Evolutionary conservation across 2,888 invertebrate species (phyloP).

Genomic region (Steinernema carpocapsae): DNA sequence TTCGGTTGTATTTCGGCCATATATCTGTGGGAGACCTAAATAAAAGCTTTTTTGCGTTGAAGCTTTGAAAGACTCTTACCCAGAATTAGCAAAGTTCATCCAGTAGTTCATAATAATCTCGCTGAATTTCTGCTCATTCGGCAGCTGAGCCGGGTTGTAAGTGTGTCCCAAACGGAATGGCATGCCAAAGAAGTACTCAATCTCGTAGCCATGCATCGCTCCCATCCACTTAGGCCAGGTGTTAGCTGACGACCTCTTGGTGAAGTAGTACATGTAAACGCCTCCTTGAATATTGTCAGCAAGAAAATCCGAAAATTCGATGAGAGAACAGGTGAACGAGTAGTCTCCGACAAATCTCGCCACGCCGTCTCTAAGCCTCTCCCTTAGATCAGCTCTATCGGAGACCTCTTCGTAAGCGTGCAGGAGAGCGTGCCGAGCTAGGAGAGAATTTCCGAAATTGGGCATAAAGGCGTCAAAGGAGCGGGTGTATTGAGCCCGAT

Average conservation of each 20-base stretch:
- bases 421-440: slow-evolving; percentile 65
- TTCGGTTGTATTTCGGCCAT: slow-evolving; percentile 66
- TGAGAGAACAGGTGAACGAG: slow-evolving; percentile 88
- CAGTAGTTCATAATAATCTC: slow-evolving; percentile 89
- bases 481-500: slow-evolving; percentile 57
- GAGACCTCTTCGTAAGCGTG: slow-evolving; percentile 63
- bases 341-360: slow-evolving; percentile 83
- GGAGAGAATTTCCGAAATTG: slow-evolving; percentile 63
- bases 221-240: slow-evolving; percentile 99
- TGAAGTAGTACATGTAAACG: slow-evolving; percentile 68
- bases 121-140: slow-evolving; percentile 74
- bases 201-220: slow-evolving; percentile 96
- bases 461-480: slow-evolving; percentile 66
- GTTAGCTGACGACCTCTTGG: slow-evolving; percentile 74
- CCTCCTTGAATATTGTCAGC: slow-evolving; percentile 61
- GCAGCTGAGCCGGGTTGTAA: slow-evolving; percentile 72
- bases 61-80: too few relatives aligned
- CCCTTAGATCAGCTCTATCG: slow-evolving; percentile 41
- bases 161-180: slow-evolving; percentile 86
- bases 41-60: neutral
- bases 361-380: slow-evolving; percentile 58
- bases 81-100: slow-evolving; percentile 88
- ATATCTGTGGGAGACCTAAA: slow-evolving; percentile 53
- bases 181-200: slow-evolving; percentile 95
- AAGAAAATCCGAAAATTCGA: slow-evolving; percentile 65